These are phyloP conservation scores for Poecilobothrus nobilitatus DNA, from an alignment of 2,888 invertebrate species.

Conservation along the genomic window DNA sequence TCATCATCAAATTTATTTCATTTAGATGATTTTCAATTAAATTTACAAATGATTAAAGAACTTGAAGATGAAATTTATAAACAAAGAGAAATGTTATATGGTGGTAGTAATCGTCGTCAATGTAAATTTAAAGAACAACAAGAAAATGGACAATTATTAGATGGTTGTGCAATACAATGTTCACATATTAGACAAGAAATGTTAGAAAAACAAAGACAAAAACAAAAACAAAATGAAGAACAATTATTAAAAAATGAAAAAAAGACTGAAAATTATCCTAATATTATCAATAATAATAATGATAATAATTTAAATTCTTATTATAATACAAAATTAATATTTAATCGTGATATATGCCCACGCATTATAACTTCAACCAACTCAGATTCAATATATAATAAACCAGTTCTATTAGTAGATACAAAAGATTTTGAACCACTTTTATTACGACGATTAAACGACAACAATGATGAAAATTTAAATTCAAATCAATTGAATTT, in stretches of 20 bases:
- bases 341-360: slow-evolving; percentile 21
- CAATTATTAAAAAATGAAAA: background rate
- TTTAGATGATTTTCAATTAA: slow-evolving; percentile 14
- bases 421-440: slow-evolving; percentile 18
- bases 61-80: slow-evolving; percentile 25
- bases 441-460: slow-evolving; percentile 14
- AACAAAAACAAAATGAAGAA: background rate
- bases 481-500: background rate
- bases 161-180: background rate
- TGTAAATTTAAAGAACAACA: slow-evolving; percentile 8
- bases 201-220: background rate
- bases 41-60: slow-evolving; percentile 21
- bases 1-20: slow-evolving; percentile 4
- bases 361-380: slow-evolving; percentile 13
- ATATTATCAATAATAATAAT: background rate
- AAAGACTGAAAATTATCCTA: background rate
- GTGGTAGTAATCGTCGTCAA: slow-evolving; percentile 11
- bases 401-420: slow-evolving; percentile 21
- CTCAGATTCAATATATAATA: background rate
- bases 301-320: background rate
- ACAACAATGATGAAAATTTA: too few relatives aligned
- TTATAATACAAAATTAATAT: slow-evolving; percentile 10
- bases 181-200: background rate
- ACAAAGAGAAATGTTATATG: slow-evolving; percentile 16
- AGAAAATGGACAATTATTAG: background rate